Conservation (phyloP, 1,140 invertebrate genomes). For the Pachyrhynchus sulphureomaculatus region DNA sequence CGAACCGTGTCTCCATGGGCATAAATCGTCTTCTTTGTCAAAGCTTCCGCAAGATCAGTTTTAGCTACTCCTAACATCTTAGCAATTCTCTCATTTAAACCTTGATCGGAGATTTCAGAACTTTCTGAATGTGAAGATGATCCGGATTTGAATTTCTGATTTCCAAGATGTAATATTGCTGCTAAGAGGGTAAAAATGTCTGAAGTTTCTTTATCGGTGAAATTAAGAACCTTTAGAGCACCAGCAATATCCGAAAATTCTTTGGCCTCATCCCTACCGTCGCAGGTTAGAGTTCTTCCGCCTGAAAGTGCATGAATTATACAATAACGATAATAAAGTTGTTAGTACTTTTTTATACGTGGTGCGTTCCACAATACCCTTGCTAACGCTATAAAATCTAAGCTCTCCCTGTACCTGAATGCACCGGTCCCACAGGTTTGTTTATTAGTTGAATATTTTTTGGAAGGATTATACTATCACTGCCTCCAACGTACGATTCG, state of each 20-base stretch:
- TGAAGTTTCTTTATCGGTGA: constrained; percentile 78
- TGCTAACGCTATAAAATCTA: too few relatives aligned
- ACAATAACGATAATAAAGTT: neutral
- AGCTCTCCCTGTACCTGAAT: too few relatives aligned
- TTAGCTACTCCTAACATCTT: constrained; percentile 70
- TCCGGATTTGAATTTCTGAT: constrained; percentile 80
- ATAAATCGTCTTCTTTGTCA: constrained; percentile 86
- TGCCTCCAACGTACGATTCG: too few relatives aligned
- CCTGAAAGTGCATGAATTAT: constrained; percentile 7
- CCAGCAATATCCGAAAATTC: constrained; percentile 86
- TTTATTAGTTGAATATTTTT: too few relatives aligned
- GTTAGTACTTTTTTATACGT: constrained; percentile 39
- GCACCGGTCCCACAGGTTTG: too few relatives aligned
- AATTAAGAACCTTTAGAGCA: constrained; percentile 91
- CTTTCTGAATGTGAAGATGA: constrained; percentile 77
- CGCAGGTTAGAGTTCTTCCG: constrained; percentile 61
- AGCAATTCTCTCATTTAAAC: constrained; percentile 66
- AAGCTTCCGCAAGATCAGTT: constrained; percentile 69
- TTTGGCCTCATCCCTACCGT: constrained; percentile 77
- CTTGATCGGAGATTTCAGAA: constrained; percentile 72
- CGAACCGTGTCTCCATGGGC: constrained; percentile 72
- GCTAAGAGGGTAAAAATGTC: constrained; percentile 82
- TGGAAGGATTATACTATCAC: too few relatives aligned
- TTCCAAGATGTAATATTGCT: constrained; percentile 86
- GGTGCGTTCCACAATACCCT: too few relatives aligned